Base-by-base conservation (phyloP, 2,113 vertebrate species). In the Murina feae region DNA sequence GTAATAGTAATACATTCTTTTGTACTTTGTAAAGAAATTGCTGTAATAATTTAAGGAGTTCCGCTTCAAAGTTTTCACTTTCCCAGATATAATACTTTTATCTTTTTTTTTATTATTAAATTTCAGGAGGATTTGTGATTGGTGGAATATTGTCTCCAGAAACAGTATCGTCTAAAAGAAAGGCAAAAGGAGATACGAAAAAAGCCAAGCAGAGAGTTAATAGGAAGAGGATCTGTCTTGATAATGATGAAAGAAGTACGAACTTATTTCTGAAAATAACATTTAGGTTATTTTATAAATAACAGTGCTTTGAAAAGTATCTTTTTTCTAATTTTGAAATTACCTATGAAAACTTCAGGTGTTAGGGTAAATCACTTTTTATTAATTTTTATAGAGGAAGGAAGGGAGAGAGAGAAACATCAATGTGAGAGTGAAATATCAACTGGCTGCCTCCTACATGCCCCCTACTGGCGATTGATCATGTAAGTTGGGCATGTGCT, bases 101-200 rank as follows among this genome's bases (percentile, higher is more conserved):
- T 14, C 14, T 75, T 95, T 92, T 14, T 72, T 42, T 23, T 92
- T 87, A 9, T 94, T 95, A 51, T 60, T 60, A 60, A 81, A 39
- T 98, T 98, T 97, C 93, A 98, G 98, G 97, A 93, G 94, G 65
- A 21, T 92, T 98, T 93, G 68, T 97, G 37, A 9, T 98, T 90
- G 90, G 76, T 95, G 98, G 97, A 91, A 49, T 98, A 93, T 20
- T 97, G 35, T 97, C 96, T 63, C 98, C 98, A 95, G 74, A 95
- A 93, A 16, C 9, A 86, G 9, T 84, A 63, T 5, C 91, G 39
- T 6, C 2, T 39, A 86, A 44, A 93, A 96, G 66, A 75, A 96
- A 86, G 79, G 35, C 92, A 47, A 95, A 94, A 92, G 66, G 51
- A 92, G 91, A 96, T 20, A 21, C 14, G 51, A 90, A 7, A 78